Evolutionary conservation across 2,888 invertebrate species (phyloP).

Genomic region (Sinotaia quadrata): DNA sequence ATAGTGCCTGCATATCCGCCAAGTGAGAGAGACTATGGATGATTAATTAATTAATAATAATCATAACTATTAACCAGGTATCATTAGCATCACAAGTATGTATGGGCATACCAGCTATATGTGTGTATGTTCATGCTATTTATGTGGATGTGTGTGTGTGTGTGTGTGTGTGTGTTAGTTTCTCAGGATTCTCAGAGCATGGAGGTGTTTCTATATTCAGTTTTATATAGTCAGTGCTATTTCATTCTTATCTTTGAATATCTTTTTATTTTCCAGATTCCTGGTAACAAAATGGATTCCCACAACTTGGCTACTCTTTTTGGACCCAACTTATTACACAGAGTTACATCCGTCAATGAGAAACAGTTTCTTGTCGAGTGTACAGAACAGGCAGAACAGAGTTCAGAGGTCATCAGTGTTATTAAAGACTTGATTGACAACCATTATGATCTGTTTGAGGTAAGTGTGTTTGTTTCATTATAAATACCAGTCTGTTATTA

Average conservation of each 20-base stretch:
- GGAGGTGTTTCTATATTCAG: neutral
- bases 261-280: conserved; percentile 73
- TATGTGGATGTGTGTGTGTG: neutral
- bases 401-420: conserved; percentile 91
- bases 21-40: too few species aligned
- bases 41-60: too few species aligned
- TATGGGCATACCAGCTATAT: too few species aligned
- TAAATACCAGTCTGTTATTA: too few species aligned
- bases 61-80: too few species aligned
- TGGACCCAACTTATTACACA: conserved; percentile 93
- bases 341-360: conserved; percentile 61
- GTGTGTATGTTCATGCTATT: neutral
- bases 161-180: neutral
- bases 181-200: neutral
- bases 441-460: conserved; percentile 81
- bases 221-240: neutral
- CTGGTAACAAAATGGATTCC: conserved; percentile 95
- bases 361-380: conserved; percentile 71
- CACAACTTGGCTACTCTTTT: conserved; percentile 92
- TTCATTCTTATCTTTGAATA: too few species aligned
- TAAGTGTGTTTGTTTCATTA: too few species aligned
- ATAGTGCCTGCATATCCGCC: too few species aligned
- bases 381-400: conserved; percentile 80
- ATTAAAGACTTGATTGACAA: conserved; percentile 84
- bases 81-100: too few species aligned